These are phyloP conservation scores for Mythimna albipuncta DNA, from an alignment of 2,888 invertebrate genomes.

Conservation along the genomic window DNA sequence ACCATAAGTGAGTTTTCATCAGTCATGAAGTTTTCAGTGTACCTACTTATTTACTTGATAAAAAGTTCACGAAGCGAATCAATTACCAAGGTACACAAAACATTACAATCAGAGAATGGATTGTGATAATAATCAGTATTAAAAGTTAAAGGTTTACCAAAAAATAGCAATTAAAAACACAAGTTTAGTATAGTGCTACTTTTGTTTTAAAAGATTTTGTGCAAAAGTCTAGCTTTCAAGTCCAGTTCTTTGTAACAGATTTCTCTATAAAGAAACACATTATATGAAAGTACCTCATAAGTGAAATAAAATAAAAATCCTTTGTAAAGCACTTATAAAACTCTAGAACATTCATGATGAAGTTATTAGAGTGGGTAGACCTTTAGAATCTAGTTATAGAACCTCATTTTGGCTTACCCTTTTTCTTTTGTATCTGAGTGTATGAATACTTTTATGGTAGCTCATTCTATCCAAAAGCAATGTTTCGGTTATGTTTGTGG, in stretches of 20 bases:
- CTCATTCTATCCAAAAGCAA: not conserved
- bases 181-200: too few relatives aligned
- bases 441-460: not conserved
- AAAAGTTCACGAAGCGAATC: too few relatives aligned
- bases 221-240: not conserved
- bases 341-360: conserved; percentile 32
- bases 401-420: conserved; percentile 5
- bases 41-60: too few relatives aligned
- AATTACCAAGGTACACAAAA: too few relatives aligned
- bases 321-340: conserved; percentile 35
- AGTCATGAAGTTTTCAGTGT: too few relatives aligned
- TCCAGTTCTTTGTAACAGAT: not conserved
- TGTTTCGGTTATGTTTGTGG: too few relatives aligned
- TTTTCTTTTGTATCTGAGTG: conserved; percentile 18
- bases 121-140: too few relatives aligned
- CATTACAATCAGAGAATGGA: too few relatives aligned
- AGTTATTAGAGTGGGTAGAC: conserved; percentile 32
- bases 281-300: conserved; percentile 8
- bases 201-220: not conserved
- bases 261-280: conserved; percentile 12
- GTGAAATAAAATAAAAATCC: conserved; percentile 22
- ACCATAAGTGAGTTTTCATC: too few relatives aligned
- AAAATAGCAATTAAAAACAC: too few relatives aligned
- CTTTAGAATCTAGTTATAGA: conserved; percentile 39
- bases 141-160: too few relatives aligned